Evolutionary conservation across 2,888 invertebrate species (phyloP).

Genomic region (Drosophila rellima): DNA sequence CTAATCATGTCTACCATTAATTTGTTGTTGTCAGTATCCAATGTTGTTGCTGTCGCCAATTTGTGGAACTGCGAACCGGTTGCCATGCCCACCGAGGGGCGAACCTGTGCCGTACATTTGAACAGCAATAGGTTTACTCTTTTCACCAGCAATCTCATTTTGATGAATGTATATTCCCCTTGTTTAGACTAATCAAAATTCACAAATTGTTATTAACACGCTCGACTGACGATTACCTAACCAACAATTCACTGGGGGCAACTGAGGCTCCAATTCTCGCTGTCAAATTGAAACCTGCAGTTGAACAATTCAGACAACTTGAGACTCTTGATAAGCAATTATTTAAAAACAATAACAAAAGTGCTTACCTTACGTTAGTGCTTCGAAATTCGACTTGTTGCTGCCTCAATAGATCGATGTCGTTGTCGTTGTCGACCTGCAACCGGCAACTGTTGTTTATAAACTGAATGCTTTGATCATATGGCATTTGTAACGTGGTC

Average conservation of each 20-base stretch:
- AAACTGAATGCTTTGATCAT: constrained; percentile 65
- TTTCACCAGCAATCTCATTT: constrained; percentile 62
- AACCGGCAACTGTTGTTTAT: constrained; percentile 69
- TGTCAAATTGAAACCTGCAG: constrained; percentile 44
- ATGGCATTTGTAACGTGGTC: constrained; percentile 32
- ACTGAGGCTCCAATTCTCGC: constrained; percentile 31
- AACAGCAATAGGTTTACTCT: constrained; percentile 47
- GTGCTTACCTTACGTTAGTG: constrained; percentile 41
- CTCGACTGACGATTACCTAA: constrained; percentile 51
- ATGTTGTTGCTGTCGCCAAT: constrained; percentile 47
- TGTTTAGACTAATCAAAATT: constrained; percentile 9
- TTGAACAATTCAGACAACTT: constrained; percentile 53
- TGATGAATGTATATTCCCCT: constrained; percentile 23
- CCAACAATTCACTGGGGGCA: constrained; percentile 39
- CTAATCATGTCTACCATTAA: constrained; percentile 4
- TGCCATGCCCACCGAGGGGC: constrained; percentile 44
- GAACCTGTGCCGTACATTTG: constrained; percentile 33
- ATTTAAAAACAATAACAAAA: constrained; percentile 22
- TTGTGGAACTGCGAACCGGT: constrained; percentile 69
- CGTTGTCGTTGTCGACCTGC: constrained; percentile 30
- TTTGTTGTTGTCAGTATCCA: constrained; percentile 32
- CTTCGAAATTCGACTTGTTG: constrained; percentile 16
- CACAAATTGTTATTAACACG: constrained; percentile 24
- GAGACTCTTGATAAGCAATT: constrained; percentile 60
- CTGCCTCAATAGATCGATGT: background rate